Evolutionary conservation across 2,797 vertebrate species (phyloP), one percentile per base, ranked within the genome.

Genomic region (Melanogrammus aeglefinus): DNA sequence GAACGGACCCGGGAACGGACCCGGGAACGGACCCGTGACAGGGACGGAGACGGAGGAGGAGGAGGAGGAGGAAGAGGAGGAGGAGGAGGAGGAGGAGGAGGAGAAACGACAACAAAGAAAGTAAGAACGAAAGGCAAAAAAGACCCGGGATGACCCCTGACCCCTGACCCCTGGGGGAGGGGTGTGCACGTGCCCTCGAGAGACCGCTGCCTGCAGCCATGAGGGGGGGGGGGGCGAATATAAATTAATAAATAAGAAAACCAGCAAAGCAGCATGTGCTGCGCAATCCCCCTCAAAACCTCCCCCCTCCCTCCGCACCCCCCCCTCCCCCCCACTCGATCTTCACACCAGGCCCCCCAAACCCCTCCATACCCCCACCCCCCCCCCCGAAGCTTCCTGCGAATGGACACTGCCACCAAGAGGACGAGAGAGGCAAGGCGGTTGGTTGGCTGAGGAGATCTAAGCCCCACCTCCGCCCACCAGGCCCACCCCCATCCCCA

Each of bases 261-360:
- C 96, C 96, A 97, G 96, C 96, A 97, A 94, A 86, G 94, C 96
- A 96, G 95, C 96, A 81, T 51, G 81, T 80, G 90, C 90, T 92
- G 90, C 87, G 75, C 87, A 91, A 91, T 84, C 82, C 77, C 78
- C n/a, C n/a, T n/a, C n/a, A n/a, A n/a, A n/a, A n/a, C n/a, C n/a
- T n/a, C n/a, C n/a, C 80, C 76, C 71, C 69, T 8, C 7, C 10
- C 35, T 36, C 21, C 47, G 13, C 21, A 29, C 1, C 51, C 31
- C 6, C 13, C 72, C 3, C 1, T 41, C 57, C 12, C 35, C 6
- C 31, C 33, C 75, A 6, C 21, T 75, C 12, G 24, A 13, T 18
- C 57, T 24, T 5, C 12, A n/a, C 41, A 47, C 66, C 74, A 38
- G n/a, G 73, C 73, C 78, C 80, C 10, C 72, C 24, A 76, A 76